These are phyloP conservation scores for Tiliacea citrago DNA, from an alignment of 2,888 invertebrate genomes.

Conservation along the genomic window DNA sequence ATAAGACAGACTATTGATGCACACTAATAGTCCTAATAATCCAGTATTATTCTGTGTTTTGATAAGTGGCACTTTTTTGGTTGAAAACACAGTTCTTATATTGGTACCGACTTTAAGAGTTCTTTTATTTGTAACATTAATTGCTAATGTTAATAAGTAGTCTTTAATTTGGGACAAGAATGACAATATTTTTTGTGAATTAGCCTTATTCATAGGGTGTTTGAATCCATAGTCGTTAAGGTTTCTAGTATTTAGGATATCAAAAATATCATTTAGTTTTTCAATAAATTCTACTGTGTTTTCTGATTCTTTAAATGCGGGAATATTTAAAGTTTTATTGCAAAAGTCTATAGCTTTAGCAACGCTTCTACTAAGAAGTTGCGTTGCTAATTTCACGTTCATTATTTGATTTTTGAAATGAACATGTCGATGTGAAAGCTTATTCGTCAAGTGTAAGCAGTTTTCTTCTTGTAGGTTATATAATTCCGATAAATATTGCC, in stretches of 20 bases:
- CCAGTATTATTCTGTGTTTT: conserved; percentile 13
- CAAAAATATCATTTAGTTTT: no score
- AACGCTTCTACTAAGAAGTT: no score
- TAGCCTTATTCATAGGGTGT: background rate
- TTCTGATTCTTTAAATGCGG: no score
- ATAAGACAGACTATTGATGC: conserved; percentile 2
- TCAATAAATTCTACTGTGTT: no score
- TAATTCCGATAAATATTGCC: no score
- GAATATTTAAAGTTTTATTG: no score
- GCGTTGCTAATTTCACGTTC: no score
- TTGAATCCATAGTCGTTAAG: background rate
- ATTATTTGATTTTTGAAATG: no score
- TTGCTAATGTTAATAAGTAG: background rate
- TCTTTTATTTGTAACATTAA: conserved; percentile 53
- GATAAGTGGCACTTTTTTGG: conserved; percentile 4
- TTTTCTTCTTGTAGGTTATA: no score
- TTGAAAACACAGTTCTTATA: conserved; percentile 4
- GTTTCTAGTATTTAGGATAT: background rate
- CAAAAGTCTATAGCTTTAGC: no score
- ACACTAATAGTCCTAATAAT: conserved; percentile 4
- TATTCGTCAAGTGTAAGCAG: no score
- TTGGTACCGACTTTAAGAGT: conserved; percentile 5
- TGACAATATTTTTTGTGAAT: conserved; percentile 1
- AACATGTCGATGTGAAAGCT: no score
- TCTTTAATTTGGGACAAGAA: conserved; percentile 4